Percentiles rank a stretch among this genome's conserved stretches.
Evolutionary conservation across 2,888 invertebrate genomes (phyloP).

Genomic region (Anoplius nigerrimus): DNA sequence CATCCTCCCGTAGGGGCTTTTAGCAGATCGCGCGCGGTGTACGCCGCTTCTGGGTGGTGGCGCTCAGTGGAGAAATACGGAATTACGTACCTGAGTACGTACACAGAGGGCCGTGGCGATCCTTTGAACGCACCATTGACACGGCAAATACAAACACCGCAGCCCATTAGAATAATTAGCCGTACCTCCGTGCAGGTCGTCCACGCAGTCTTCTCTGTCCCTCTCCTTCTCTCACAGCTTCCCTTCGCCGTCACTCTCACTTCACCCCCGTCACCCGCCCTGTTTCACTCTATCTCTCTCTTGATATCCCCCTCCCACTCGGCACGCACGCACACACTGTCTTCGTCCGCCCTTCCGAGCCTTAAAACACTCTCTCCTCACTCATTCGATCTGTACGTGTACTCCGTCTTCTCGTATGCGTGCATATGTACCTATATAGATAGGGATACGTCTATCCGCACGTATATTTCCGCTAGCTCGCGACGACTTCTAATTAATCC

Average conservation of each 20-base stretch:
- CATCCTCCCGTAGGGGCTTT: conserved; percentile 2
- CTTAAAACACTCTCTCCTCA: too few relatives aligned
- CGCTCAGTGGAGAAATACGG: too few relatives aligned
- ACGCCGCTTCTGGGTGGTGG: background rate
- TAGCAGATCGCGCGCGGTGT: background rate
- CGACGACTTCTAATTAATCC: conserved; percentile 54
- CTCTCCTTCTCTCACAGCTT: background rate
- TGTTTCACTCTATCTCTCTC: too few relatives aligned
- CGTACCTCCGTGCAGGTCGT: conserved; percentile 22
- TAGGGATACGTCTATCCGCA: background rate
- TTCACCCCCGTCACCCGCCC: conserved; percentile 2
- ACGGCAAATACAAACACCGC: conserved; percentile 56
- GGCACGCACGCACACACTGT: conserved; percentile 16
- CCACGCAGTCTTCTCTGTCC: conserved; percentile 9
- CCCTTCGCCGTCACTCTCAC: background rate
- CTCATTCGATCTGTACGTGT: background rate
- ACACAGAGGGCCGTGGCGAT: conserved; percentile 43
- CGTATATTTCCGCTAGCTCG: background rate
- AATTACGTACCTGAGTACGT: conserved; percentile 35
- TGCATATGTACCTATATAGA: too few relatives aligned
- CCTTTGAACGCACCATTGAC: conserved; percentile 59
- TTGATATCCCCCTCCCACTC: too few relatives aligned
- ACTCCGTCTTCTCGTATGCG: background rate
- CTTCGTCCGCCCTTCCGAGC: background rate
- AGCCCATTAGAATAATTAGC: conserved; percentile 68